A percentile compares a stretch with the other conserved stretches of the same genome.
Evolutionary conservation across 1,140 invertebrate genomes (phyloP).

Genomic region (Ladona fulva): DNA sequence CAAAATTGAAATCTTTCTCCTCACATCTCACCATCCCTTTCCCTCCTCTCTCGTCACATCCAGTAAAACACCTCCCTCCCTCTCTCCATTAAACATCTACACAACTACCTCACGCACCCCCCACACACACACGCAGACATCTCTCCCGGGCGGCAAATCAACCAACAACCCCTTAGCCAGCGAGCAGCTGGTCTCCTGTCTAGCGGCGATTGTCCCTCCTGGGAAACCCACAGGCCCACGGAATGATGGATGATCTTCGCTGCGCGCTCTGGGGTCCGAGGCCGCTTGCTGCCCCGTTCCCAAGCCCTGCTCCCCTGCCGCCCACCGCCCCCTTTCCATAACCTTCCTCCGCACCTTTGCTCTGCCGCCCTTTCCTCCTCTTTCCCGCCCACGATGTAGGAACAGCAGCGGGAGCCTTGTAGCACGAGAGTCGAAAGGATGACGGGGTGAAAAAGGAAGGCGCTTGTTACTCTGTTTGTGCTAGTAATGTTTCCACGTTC

Average conservation of each 20-base stretch:
- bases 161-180: conserved; percentile 6
- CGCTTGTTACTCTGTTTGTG: too few species aligned
- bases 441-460: too few species aligned
- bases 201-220: not conserved
- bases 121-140: not conserved
- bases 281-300: too few species aligned
- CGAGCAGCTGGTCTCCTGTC: conserved; percentile 1
- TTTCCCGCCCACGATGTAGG: too few species aligned
- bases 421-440: too few species aligned
- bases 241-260: conserved; percentile 8
- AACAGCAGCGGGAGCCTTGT: too few species aligned
- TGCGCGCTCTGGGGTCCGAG: not conserved
- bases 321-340: not conserved
- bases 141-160: not conserved
- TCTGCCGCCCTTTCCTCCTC: not conserved
- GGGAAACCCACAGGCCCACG: not conserved
- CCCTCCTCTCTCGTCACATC: not conserved
- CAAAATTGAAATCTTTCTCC: not conserved
- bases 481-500: too few species aligned
- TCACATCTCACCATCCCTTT: not conserved
- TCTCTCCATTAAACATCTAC: not conserved
- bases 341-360: not conserved
- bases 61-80: not conserved
- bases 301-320: not conserved
- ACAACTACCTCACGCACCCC: not conserved